A percentile compares a stretch with the other conserved stretches of the same genome.
Conservation (phyloP, 2,888 invertebrate genomes). For the Cerastis leucographa region DNA sequence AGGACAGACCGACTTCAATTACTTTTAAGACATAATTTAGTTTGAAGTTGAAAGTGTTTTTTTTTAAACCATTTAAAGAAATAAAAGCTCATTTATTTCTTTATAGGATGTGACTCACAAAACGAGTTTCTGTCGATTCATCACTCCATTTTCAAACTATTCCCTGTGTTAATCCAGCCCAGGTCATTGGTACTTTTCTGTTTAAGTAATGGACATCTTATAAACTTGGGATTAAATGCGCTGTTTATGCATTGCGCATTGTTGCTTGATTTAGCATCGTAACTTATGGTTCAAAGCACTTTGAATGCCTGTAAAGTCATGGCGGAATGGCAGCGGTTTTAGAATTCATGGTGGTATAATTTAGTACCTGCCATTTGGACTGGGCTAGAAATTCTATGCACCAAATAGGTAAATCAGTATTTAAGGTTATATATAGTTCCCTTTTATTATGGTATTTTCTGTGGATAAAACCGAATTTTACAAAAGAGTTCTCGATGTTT, state of each 20-base stretch:
- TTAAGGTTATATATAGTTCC: neutral
- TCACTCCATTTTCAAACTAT: conserved; percentile 26
- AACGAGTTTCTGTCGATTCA: neutral
- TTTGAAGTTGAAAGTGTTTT: too few species aligned
- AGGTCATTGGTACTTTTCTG: conserved; percentile 53
- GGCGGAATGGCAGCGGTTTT: conserved; percentile 11
- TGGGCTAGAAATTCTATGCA: conserved; percentile 5
- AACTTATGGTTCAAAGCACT: conserved; percentile 30
- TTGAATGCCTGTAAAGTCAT: conserved; percentile 26
- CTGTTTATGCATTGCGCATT: conserved; percentile 42
- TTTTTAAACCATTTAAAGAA: too few species aligned
- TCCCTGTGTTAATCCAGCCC: conserved; percentile 11
- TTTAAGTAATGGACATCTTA: conserved; percentile 56
- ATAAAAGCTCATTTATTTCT: too few species aligned
- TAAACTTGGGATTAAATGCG: conserved; percentile 47
- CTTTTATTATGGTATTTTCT: neutral
- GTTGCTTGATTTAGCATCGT: conserved; percentile 45
- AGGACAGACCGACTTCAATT: neutral
- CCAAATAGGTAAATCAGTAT: neutral
- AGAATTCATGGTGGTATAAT: conserved; percentile 24
- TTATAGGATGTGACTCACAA: neutral
- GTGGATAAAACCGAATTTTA: neutral
- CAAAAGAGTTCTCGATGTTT: neutral
- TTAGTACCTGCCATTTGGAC: conserved; percentile 12
- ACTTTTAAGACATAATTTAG: too few species aligned